phyloP scores from a whole-genome alignment of 2,797 vertebrate species.

The Limnodromus scolopaceus region DNA sequence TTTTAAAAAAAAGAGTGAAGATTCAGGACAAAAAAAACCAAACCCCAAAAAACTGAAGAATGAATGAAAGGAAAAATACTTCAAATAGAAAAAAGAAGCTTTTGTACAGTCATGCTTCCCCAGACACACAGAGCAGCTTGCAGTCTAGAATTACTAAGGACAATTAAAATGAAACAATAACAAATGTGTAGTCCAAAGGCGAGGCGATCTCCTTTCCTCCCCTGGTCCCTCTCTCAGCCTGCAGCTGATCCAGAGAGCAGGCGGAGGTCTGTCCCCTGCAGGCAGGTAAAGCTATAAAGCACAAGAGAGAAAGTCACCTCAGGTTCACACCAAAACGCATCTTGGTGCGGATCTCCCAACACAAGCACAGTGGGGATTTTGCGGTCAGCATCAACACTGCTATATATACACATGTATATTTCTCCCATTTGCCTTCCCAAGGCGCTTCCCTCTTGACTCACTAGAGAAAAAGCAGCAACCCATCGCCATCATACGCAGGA shows the following conservation, averaged over 20 bases:
- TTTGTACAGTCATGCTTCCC: background rate
- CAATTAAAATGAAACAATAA: conserved; percentile 43
- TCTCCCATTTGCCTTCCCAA: background rate
- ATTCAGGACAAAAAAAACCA: background rate
- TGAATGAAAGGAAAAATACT: background rate
- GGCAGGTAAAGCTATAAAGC: background rate
- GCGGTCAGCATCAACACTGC: background rate
- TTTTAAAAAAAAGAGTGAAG: background rate
- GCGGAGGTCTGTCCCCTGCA: background rate
- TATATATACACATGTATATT: background rate
- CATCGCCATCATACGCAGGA: background rate
- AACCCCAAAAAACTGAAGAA: background rate
- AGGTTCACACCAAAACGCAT: background rate
- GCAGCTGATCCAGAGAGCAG: background rate
- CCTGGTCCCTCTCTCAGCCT: background rate
- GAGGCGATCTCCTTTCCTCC: background rate
- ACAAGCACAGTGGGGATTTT: background rate
- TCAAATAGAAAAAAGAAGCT: background rate
- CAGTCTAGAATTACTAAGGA: conserved; percentile 21
- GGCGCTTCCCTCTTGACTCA: accelerated
- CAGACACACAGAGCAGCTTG: background rate
- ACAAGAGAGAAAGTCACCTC: background rate
- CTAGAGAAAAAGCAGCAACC: background rate
- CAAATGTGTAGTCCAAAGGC: background rate
- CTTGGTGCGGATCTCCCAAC: background rate